Conservation (phyloP, 2,113 vertebrate species). For the Kryptolebias marmoratus region DNA sequence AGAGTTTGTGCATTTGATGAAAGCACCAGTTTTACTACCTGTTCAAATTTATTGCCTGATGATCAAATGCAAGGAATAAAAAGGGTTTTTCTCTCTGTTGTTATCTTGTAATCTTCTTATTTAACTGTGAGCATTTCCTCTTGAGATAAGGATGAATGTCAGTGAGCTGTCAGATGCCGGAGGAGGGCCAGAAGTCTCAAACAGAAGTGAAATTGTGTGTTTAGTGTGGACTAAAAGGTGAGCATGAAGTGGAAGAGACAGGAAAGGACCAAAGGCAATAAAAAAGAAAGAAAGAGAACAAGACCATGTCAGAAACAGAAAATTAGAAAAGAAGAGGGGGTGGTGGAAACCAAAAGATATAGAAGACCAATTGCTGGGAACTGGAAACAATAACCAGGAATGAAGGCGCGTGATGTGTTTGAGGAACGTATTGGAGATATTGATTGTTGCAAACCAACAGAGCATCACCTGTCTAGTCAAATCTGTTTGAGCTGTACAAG, state of each 20-base stretch:
- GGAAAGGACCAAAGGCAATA: conserved; percentile 3
- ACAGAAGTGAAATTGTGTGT: conserved; percentile 8
- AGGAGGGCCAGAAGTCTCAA: conserved; percentile 23
- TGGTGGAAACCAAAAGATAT: conserved; percentile 7
- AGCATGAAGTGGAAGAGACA: conserved; percentile 38
- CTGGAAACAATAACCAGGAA: background rate
- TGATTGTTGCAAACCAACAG: conserved; percentile 14
- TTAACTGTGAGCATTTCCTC: conserved; percentile 37
- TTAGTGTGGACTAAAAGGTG: conserved; percentile 19
- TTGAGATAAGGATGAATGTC: conserved; percentile 45
- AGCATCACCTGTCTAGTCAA: conserved; percentile 26
- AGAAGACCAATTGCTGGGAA: conserved; percentile 21
- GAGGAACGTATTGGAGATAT: background rate
- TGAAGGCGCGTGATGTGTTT: conserved; percentile 22
- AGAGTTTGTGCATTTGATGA: too few species aligned
- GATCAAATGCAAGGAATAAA: background rate
- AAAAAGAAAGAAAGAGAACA: conserved; percentile 5
- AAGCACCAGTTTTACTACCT: too few species aligned
- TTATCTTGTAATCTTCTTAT: conserved; percentile 14
- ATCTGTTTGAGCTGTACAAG: background rate
- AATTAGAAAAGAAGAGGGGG: conserved; percentile 14
- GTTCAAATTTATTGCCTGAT: background rate
- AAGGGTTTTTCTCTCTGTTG: background rate
- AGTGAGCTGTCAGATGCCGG: conserved; percentile 47
- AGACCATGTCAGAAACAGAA: conserved; percentile 18